Conservation (phyloP, 2,113 vertebrate species). For the Oxyura jamaicensis region DNA sequence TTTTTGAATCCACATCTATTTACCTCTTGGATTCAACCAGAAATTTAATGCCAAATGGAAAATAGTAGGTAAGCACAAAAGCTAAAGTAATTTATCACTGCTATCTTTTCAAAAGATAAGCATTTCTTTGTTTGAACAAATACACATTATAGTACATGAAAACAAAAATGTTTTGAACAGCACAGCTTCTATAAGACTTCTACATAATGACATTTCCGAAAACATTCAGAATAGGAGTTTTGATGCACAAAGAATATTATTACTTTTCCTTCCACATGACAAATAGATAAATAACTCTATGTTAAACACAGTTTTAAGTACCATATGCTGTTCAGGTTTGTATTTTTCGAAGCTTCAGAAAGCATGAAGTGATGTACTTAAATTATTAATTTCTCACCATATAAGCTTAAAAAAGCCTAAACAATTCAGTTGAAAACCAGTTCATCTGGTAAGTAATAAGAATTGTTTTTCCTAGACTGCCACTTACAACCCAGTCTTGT, state of each 20-base stretch:
- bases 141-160: constrained; percentile 45
- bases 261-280: constrained; percentile 56
- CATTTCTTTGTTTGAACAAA: constrained; percentile 73
- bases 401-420: constrained; percentile 5
- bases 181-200: constrained; percentile 4
- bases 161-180: constrained; percentile 57
- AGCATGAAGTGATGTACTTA: not conserved
- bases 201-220: constrained; percentile 30
- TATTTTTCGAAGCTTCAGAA: constrained; percentile 35
- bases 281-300: constrained; percentile 54
- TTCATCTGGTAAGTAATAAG: not conserved
- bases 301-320: constrained; percentile 38
- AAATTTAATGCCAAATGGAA: constrained; percentile 55
- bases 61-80: constrained; percentile 62
- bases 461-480: not conserved
- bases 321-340: not conserved
- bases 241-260: constrained; percentile 13
- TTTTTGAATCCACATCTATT: constrained; percentile 47
- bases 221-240: constrained; percentile 30
- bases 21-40: constrained; percentile 3
- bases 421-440: not conserved
- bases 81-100: constrained; percentile 67
- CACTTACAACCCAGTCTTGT: not conserved
- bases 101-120: constrained; percentile 70
- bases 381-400: constrained; percentile 21